A percentile compares a stretch with the other conserved stretches of the same genome.
Conservation (phyloP, 1,140 invertebrate species). For the Heliconius hermathena region DNA sequence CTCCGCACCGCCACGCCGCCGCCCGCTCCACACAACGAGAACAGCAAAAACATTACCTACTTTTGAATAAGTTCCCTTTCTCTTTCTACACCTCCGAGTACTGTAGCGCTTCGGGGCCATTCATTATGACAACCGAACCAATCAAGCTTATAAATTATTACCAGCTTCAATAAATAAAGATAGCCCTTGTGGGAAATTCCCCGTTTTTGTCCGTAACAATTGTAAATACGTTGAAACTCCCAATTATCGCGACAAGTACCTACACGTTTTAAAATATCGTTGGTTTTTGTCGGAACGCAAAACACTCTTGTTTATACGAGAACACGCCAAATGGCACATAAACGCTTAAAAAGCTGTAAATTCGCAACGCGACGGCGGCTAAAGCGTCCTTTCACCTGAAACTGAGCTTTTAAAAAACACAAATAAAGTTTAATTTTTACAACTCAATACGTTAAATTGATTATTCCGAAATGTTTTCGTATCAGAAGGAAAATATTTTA, state of each 20-base stretch:
- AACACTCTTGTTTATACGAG: conserved; percentile 59
- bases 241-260: conserved; percentile 18
- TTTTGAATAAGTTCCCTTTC: conserved; percentile 81
- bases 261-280: conserved; percentile 54
- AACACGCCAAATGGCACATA: conserved; percentile 66
- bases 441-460: conserved; percentile 22
- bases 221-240: neutral
- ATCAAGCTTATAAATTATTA: conserved; percentile 41
- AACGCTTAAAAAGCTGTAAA: conserved; percentile 71
- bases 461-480: conserved; percentile 2
- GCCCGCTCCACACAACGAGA: conserved; percentile 52
- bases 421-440: conserved; percentile 27
- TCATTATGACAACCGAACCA: conserved; percentile 46
- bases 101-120: conserved; percentile 56
- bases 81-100: conserved; percentile 75
- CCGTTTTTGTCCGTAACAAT: neutral
- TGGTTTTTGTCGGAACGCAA: conserved; percentile 39
- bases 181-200: conserved; percentile 3
- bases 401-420: conserved; percentile 44
- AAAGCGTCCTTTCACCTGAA: conserved; percentile 67
- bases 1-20: conserved; percentile 52
- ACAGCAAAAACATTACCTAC: conserved; percentile 81
- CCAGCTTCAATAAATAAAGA: conserved; percentile 20
- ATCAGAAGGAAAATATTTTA: neutral
- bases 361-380: conserved; percentile 61